Evolutionary conservation across 2,113 vertebrate species (phyloP).

Genomic region (Xyliphius kryptos): DNA sequence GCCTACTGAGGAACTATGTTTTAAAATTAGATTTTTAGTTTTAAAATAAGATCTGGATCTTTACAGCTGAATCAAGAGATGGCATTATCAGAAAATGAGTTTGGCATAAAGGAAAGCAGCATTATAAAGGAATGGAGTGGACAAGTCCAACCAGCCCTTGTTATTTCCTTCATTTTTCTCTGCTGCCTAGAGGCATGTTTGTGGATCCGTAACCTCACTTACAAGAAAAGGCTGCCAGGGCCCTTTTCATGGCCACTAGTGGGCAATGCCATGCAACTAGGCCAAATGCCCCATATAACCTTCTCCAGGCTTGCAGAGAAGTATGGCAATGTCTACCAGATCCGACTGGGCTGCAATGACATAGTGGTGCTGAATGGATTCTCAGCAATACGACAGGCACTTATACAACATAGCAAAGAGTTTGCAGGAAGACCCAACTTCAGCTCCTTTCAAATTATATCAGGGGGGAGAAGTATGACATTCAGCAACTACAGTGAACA

Average conservation of each 20-base stretch:
- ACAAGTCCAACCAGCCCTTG: slow-evolving; percentile 53
- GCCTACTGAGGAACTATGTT: no score
- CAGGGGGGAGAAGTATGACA: slow-evolving; percentile 72
- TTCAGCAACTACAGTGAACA: slow-evolving; percentile 68
- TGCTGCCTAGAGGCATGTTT: slow-evolving; percentile 56
- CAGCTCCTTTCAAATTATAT: slow-evolving; percentile 70
- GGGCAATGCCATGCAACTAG: slow-evolving; percentile 67
- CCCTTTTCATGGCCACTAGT: slow-evolving; percentile 66
- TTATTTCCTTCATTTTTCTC: slow-evolving; percentile 50
- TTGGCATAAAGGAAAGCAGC: slow-evolving; percentile 61
- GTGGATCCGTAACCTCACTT: slow-evolving; percentile 46
- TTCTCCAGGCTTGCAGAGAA: slow-evolving; percentile 55
- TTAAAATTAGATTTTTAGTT: no score
- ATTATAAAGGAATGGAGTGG: slow-evolving; percentile 58
- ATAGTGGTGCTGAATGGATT: slow-evolving; percentile 77
- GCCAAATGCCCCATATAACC: slow-evolving; percentile 63
- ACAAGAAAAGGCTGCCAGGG: slow-evolving; percentile 53
- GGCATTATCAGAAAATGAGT: slow-evolving; percentile 57
- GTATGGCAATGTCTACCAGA: slow-evolving; percentile 69
- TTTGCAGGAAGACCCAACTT: slow-evolving; percentile 82
- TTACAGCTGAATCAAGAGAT: no score
- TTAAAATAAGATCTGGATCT: no score
- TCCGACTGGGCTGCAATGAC: slow-evolving; percentile 67
- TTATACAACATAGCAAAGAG: slow-evolving; percentile 64
- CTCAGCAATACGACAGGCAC: slow-evolving; percentile 65